Evolutionary conservation across 2,113 vertebrate species (phyloP).

Genomic region (Pandion haliaetus): DNA sequence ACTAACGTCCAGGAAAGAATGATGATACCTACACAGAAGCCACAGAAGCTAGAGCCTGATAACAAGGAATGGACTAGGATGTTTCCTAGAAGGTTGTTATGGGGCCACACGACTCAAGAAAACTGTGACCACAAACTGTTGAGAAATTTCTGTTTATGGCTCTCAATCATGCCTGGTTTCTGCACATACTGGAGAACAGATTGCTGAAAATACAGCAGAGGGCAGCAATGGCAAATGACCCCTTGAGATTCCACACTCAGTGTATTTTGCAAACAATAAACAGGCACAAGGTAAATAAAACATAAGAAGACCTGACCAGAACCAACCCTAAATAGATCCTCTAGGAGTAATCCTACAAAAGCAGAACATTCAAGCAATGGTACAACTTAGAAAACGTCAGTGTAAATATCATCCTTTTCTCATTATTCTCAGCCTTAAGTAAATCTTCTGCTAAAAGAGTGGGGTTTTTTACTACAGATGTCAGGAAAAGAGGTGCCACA

Average conservation of each 20-base stretch:
- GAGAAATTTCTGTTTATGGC: neutral
- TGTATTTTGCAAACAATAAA: conserved; percentile 37
- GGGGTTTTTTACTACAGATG: neutral
- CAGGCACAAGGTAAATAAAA: conserved; percentile 46
- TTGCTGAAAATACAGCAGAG: conserved; percentile 6
- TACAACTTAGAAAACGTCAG: neutral
- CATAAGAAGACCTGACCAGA: conserved; percentile 24
- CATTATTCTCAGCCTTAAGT: neutral
- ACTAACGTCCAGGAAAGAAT: neutral
- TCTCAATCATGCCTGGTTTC: neutral
- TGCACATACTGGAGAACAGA: neutral
- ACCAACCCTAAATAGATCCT: conserved; percentile 25
- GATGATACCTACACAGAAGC: neutral
- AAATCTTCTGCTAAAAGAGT: neutral
- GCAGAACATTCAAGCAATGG: neutral
- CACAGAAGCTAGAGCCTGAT: neutral
- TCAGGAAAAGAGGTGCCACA: neutral
- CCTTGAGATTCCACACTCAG: neutral
- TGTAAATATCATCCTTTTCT: neutral
- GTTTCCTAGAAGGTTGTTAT: neutral
- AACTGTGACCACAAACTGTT: neutral
- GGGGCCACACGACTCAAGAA: neutral
- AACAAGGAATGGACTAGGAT: neutral
- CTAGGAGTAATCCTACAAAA: conserved; percentile 31
- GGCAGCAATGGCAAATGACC: conserved; percentile 40